Base-by-base conservation (phyloP, 2,113 vertebrate species). In the Aptenodytes forsteri region DNA sequence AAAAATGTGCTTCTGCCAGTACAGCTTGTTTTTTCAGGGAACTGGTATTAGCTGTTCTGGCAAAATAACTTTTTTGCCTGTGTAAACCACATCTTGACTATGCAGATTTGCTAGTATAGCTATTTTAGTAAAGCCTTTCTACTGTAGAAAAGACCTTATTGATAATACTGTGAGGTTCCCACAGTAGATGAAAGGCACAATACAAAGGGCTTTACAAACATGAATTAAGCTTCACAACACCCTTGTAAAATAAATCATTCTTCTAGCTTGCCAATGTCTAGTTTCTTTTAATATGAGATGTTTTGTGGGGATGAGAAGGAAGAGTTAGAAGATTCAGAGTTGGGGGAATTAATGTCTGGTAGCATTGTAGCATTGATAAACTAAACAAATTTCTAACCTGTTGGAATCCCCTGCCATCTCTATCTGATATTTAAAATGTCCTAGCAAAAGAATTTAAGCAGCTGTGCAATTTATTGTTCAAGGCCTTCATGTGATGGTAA, bases 201-300 rank as follows among this genome's bases (percentile, higher is more conserved):
- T 85, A 96, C 84, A 95, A 97, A 95, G 47, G 78, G 55, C 82
- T 96, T 96, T 96, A 88, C 64, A 94, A 96, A 93, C 91, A 91
- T 73, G 58, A 97, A 77, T 93, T 97, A 96, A 86, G 78, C 87
- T 87, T 94, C 46, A 83, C 84, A 95, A 90, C 94, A 90, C 78
- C 58, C 82, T 87, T 80, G 73, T 96, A 80, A 94, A 97, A 86
- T 90, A 94, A 94, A 77, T 78, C 10, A 55, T 90, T 91, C 77
- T 91, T 90, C 46, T 93, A 62, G 75, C 67, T 91, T 93, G 58
- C 49, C 70, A 70, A 0, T 73, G 84, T 89, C 40, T 54, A 38
- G 50, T 73, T 87, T 80, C 84, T 95, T 94, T 90, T 78, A 88
- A 70, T 93, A 59, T 20, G 38, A 78, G 38, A 21, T 83, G 34